Base-by-base conservation (phyloP, 2,888 invertebrate genomes). In the Amphiduros pacificus region DNA sequence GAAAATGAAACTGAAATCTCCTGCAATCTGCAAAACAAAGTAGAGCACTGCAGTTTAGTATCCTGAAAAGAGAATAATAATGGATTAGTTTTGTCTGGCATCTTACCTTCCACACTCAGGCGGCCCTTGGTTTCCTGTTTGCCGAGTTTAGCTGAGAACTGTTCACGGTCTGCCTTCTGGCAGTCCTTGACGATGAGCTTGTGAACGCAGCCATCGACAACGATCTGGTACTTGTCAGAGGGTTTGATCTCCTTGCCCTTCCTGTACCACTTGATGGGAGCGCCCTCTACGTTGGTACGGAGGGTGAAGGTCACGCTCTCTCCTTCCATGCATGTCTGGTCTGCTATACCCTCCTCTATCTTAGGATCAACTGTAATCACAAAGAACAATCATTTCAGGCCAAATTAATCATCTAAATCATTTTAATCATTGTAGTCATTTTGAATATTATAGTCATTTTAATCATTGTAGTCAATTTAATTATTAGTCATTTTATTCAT, bases 191-290 rank as follows among this genome's bases (percentile, higher is more conserved):
- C 71, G 51, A 74, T 66, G 22, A 80, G 68, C 55, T 70, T 73
- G 60, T 77, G 77, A 5, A 71, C 66, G 5, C 62, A 66, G 26
- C 73, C 75, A 22, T 77, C 74, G 11, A 20, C 61, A 20, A 50
- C 26, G 54, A 72, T 60, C 49, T 75, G 62, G 36, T 73, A 66
- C 44, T 71, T 73, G 28, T 53, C 51, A 2, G 51, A 31, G n/a
- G 91, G 79, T 94, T 92, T 73, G 68, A 68, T 70, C 73, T 58
- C 29, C 29, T 53, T 53, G 29, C 61, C 76, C 75, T 94, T 89
- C 80, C 94, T 93, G 79, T 90, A 93, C 96, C 96, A 96, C 67
- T 90, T 89, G 1, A 95, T 93, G 59, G 93, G 84, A 20, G 94
- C 94, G 80, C 96, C 95, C 50, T 94, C 95, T 85, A n/a, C n/a